Conservation (phyloP, 1,140 invertebrate genomes). For the Papilio machaon region DNA sequence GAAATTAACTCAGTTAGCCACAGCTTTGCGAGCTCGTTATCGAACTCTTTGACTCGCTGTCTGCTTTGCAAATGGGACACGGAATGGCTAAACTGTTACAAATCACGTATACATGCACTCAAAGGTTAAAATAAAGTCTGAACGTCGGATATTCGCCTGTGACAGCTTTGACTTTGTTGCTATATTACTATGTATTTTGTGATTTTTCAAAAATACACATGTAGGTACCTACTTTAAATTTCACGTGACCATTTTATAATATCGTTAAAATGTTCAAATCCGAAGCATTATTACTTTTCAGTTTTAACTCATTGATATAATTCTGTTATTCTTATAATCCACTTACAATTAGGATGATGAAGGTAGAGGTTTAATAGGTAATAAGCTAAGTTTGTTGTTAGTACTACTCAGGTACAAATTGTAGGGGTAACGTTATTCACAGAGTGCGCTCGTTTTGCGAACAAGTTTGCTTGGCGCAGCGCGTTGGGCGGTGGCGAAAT, state of each 20-base stretch:
- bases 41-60: slow-evolving; percentile 22
- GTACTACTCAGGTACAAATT: slow-evolving; percentile 3
- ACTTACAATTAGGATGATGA: not conserved
- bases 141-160: too few species aligned
- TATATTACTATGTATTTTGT: too few species aligned
- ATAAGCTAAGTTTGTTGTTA: slow-evolving; percentile 23
- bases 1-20: slow-evolving; percentile 18
- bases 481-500: slow-evolving; percentile 18
- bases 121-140: slow-evolving; percentile 9
- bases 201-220: too few species aligned
- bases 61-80: slow-evolving; percentile 12
- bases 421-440: slow-evolving; percentile 13
- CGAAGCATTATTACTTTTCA: too few species aligned
- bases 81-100: slow-evolving; percentile 9
- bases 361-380: slow-evolving; percentile 4
- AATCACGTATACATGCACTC: slow-evolving; percentile 21
- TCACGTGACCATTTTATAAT: too few species aligned
- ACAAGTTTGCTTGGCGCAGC: slow-evolving; percentile 9
- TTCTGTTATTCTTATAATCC: not conserved
- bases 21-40: slow-evolving; percentile 1
- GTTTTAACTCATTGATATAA: not conserved
- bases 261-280: too few species aligned
- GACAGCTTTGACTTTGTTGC: too few species aligned
- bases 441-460: not conserved
- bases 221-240: too few species aligned